Evolutionary conservation across 2,113 vertebrate genomes (phyloP), one percentile per base, ranked within the genome.

Genomic region (Cercopithecus mona): DNA sequence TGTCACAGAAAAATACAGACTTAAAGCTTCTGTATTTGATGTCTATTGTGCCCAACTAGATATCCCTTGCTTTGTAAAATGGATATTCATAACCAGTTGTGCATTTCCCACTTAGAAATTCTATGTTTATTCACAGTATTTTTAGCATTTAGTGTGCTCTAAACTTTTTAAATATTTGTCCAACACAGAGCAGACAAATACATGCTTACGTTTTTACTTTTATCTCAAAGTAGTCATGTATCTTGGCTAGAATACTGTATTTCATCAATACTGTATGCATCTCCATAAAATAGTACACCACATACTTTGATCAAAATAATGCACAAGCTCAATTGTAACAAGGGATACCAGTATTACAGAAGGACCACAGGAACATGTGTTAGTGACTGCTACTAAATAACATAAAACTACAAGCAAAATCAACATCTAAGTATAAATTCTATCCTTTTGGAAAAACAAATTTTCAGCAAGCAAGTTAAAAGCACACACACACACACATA

Each of bases 281-380:
- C 13, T 94, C 64, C 95, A 30, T 73, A 61, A 52, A 93, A 93
- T 0, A 78, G 52, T 83, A 2, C 35, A 84, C 18, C 45, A 48
- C 22, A 72, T 48, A 93, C 40, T 90, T 78, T 55, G 43, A 88
- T 90, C 27, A 93, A 94, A 90, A 80, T 91, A 86, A 86, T 16
- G 11, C 45, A 76, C 66, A 48, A 94, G 38, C 0, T 27, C 72
- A 72, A 30, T 0, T 95, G 0, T 92, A 95, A 95, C 97, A 98
- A 98, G 96, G 98, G 98, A 98, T 97, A 98, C 72, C 96, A 93
- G 96, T 96, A 97, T 97, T 90, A 97, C 91, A 97, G 94, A 93
- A 97, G 97, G 96, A 98, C 94, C 73, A 92, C 38, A 87, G 68
- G 90, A 75, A 96, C 93, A 89, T 35, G 72, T 96, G 92, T 98